phyloP scores from a whole-genome alignment of 2,888 invertebrate species.

The Metallyticus violacea region DNA sequence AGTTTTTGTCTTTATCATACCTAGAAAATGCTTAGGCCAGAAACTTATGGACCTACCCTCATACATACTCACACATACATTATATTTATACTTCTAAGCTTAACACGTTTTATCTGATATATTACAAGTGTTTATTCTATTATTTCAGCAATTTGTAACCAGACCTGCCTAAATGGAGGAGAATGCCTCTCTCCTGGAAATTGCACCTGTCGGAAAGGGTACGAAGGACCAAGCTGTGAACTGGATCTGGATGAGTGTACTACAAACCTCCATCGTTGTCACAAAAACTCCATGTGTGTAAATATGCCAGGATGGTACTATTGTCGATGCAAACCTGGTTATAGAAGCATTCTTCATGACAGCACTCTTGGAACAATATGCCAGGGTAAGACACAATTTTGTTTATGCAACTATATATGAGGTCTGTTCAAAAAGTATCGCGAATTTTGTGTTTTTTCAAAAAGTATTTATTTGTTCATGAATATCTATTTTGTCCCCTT shows the following conservation, averaged over 20 bases:
- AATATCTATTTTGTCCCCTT: no score
- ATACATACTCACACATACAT: no score
- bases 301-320: constrained; percentile 90
- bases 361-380: constrained; percentile 60
- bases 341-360: constrained; percentile 55
- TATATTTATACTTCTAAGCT: no score
- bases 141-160: constrained; percentile 72
- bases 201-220: constrained; percentile 79
- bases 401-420: no score
- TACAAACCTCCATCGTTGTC: constrained; percentile 67
- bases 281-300: constrained; percentile 72
- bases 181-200: constrained; percentile 71
- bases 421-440: no score
- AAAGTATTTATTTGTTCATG: no score
- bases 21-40: no score
- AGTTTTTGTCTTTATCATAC: no score
- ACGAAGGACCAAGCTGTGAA: constrained; percentile 79
- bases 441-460: no score
- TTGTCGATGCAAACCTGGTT: constrained; percentile 81
- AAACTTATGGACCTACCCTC: no score
- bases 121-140: neutral
- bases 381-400: constrained; percentile 52
- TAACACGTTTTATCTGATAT: no score
- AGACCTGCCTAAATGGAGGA: constrained; percentile 81
- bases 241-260: constrained; percentile 84